Evolutionary conservation across 2,888 invertebrate genomes (phyloP).

Genomic region (Isotomurus palustris): DNA sequence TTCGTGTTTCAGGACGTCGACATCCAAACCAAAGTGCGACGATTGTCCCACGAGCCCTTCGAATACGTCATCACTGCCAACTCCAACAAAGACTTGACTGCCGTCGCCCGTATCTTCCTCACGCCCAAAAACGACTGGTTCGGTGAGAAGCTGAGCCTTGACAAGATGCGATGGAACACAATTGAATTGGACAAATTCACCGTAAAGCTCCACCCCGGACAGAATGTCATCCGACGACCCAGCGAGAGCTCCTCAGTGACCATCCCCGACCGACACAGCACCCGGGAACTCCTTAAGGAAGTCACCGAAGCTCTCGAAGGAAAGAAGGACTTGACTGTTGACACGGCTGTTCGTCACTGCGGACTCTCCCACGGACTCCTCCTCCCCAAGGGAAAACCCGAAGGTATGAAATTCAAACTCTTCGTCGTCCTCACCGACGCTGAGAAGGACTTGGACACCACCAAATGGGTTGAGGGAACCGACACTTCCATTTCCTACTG

Average conservation of each 20-base stretch:
- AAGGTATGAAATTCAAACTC: slow-evolving; percentile 63
- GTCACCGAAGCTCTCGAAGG: slow-evolving; percentile 41
- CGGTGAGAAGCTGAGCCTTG: slow-evolving; percentile 31
- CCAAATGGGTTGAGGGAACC: slow-evolving; percentile 55
- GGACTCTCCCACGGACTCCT: slow-evolving; percentile 68
- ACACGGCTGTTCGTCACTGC: slow-evolving; percentile 54
- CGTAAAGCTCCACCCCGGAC: slow-evolving; percentile 27
- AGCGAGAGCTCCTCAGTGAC: slow-evolving; percentile 46
- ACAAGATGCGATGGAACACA: slow-evolving; percentile 22
- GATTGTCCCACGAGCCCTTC: slow-evolving; percentile 64
- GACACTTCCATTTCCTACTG: slow-evolving; percentile 55
- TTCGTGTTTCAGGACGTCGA: slow-evolving; percentile 41
- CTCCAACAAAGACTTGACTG: slow-evolving; percentile 37
- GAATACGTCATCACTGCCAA: slow-evolving; percentile 53
- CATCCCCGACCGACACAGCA: slow-evolving; percentile 44
- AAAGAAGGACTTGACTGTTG: slow-evolving; percentile 32
- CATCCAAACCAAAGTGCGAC: slow-evolving; percentile 61
- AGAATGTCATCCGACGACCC: slow-evolving; percentile 44
- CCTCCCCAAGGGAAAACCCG: slow-evolving; percentile 64
- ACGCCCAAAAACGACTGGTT: slow-evolving; percentile 45
- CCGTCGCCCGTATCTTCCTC: slow-evolving; percentile 45
- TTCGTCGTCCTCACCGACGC: slow-evolving; percentile 58
- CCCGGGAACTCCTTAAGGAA: slow-evolving; percentile 40
- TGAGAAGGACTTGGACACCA: slow-evolving; percentile 54
- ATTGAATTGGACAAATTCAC: slow-evolving; percentile 45